These are phyloP conservation scores for Glaucomys volans DNA, from an alignment of 2,113 vertebrate species.

Conservation along the genomic window DNA sequence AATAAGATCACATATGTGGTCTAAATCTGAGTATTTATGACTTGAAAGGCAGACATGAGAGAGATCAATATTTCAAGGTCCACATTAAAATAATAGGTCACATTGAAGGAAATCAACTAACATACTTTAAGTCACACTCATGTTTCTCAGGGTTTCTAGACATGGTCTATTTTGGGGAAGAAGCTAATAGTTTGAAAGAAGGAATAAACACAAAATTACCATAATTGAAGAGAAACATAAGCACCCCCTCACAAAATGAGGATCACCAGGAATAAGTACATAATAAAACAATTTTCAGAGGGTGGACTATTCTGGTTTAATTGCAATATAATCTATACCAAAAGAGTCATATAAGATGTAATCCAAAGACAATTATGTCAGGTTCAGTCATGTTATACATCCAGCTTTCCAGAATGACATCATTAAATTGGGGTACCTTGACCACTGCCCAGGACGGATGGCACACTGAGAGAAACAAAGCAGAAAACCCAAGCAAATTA, in stretches of 20 bases:
- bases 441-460: background rate
- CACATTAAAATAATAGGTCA: background rate
- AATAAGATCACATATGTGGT: background rate
- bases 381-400: background rate
- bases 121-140: background rate
- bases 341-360: background rate
- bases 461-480: background rate
- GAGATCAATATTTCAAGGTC: background rate
- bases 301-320: background rate
- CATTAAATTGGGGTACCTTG: constrained; percentile 15
- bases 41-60: background rate
- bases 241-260: background rate
- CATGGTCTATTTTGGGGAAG: constrained; percentile 3
- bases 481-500: background rate
- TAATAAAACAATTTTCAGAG: constrained; percentile 22
- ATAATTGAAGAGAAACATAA: background rate
- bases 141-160: constrained; percentile 8
- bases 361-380: background rate
- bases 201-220: constrained; percentile 9
- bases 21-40: constrained; percentile 15
- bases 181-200: constrained; percentile 43
- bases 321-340: background rate
- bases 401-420: constrained; percentile 3
- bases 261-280: background rate
- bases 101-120: background rate